Evolutionary conservation across 2,888 invertebrate genomes (phyloP).

Genomic region (Entomobrya multifasciata): DNA sequence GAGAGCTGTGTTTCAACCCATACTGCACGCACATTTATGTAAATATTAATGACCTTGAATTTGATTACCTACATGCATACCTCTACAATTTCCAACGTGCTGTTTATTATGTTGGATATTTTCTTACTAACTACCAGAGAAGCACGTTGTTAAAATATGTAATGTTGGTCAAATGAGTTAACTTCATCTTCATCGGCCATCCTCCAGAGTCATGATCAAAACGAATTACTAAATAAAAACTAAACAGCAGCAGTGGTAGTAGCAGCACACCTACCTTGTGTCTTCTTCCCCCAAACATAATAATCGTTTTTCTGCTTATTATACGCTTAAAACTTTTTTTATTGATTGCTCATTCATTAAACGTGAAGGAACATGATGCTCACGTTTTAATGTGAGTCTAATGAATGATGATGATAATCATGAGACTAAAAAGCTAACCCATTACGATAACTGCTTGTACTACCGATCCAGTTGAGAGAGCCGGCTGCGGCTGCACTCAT

Average conservation of each 20-base stretch:
- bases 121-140: neutral
- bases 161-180: constrained; percentile 42
- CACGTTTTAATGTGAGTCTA: constrained; percentile 33
- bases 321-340: neutral
- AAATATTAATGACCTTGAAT: constrained; percentile 30
- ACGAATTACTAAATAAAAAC: neutral
- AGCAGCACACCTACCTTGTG: too few relatives aligned
- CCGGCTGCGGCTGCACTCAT: constrained; percentile 5
- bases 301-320: neutral
- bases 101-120: neutral
- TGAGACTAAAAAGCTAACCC: neutral
- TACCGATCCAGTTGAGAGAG: constrained; percentile 54
- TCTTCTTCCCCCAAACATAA: neutral
- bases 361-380: constrained; percentile 4
- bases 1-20: neutral
- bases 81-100: neutral
- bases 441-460: neutral
- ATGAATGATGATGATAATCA: too few relatives aligned
- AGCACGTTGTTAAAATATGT: neutral
- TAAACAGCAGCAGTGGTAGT: too few relatives aligned
- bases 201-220: neutral
- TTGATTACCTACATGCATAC: neutral
- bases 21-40: constrained; percentile 22
- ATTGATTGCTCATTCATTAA: constrained; percentile 38
- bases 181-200: neutral